A percentile compares a stretch with the other conserved stretches of the same genome.
Conservation (phyloP, 2,888 invertebrate genomes). For the Trachelus iudaicus region DNA sequence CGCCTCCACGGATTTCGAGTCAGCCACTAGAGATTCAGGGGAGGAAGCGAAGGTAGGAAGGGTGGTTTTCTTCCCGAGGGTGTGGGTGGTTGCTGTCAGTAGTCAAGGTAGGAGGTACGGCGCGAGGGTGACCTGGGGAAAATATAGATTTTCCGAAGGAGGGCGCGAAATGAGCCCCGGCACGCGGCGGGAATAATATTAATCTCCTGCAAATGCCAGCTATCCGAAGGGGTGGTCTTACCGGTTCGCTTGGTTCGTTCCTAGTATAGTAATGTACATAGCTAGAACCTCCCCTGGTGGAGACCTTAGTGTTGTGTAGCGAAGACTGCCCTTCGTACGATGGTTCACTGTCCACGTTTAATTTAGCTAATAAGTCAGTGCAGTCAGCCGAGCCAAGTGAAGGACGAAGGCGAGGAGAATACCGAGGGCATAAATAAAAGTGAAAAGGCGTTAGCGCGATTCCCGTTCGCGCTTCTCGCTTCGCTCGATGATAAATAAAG, state of each 20-base stretch:
- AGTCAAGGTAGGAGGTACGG: neutral
- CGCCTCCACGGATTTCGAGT: neutral
- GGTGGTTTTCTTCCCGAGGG: neutral
- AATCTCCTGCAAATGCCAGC: conserved; percentile 26
- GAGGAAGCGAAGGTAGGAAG: neutral
- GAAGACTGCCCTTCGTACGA: neutral
- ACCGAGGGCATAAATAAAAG: neutral
- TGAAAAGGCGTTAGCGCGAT: neutral
- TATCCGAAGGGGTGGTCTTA: conserved; percentile 14
- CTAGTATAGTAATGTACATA: neutral
- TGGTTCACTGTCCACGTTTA: conserved; percentile 9
- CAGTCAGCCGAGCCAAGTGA: neutral
- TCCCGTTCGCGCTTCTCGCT: neutral
- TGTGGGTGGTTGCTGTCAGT: neutral
- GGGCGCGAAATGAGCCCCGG: conserved; percentile 30
- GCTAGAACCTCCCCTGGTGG: neutral
- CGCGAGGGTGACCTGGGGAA: conserved; percentile 17
- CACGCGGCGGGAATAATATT: conserved; percentile 38
- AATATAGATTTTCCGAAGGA: conserved; percentile 37
- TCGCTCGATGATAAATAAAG: neutral
- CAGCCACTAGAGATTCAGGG: neutral
- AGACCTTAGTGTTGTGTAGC: neutral
- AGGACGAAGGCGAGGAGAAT: neutral
- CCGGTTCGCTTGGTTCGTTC: neutral
- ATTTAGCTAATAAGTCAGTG: conserved; percentile 10